Base-by-base conservation (phyloP, 1,140 invertebrate genomes). In the Drosophila lowei region DNA sequence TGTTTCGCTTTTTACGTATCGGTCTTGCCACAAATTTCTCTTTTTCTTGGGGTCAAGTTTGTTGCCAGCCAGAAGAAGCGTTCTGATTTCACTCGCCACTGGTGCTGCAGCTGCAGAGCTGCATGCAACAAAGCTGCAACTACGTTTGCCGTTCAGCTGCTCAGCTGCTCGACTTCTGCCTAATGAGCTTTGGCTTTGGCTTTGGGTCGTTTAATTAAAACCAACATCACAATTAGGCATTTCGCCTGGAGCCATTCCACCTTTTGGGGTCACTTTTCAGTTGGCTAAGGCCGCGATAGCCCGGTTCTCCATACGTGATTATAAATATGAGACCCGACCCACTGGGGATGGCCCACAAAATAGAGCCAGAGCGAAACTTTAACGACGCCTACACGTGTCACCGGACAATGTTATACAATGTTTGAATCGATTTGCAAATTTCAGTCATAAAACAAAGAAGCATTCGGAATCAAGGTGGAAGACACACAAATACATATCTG, bases 41-140 rank as follows among this genome's bases (percentile, higher is more conserved):
- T 86, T 86, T 86, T 86, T 88, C 83, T 86, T 83, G 83, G 78
- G 83, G 83, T 86, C 83, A 86, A 86, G 83, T 86, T 86, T 88
- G 81, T 61, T 72, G 61, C 65, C 56, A 71, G 49, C 43, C 59
- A 65, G 76, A 77, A 85, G 72, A 85, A 85, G 64, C 81, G 83
- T 86, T 86, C 83, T 88, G 65, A 81, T 86, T 86, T 88, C 83
- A 81, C 81, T 80, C 70, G 23, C 28, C 15, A 41, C 11, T 18
- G 18, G 18, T 18, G 18, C 18, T 41, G 64, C 25, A 30, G 47
- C 47, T 46, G 49, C 52, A 61, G 74, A 75, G 64, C 63, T 53
- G 59, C 55, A 79, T 75, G 72, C 60, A 54, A 62, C 49, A 34
- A 28, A 34, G 28, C 58, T 76, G 58, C 34, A 38, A 11, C 11